Conservation (phyloP, 2,113 vertebrate genomes). For the Corythornis vintsioides region DNA sequence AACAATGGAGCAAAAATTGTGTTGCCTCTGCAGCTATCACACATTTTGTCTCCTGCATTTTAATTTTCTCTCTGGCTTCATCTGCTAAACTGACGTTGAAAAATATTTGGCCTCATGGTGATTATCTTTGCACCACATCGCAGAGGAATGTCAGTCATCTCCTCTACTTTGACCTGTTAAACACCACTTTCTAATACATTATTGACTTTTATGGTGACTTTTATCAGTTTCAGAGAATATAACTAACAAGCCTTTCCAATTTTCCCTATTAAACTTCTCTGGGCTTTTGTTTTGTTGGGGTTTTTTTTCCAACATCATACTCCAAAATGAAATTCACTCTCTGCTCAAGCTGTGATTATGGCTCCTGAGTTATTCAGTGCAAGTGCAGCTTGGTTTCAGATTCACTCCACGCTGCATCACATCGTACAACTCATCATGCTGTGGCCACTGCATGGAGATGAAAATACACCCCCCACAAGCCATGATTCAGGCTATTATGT, state of each 20-base stretch:
- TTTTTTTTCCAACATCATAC: neutral
- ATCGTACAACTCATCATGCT: neutral
- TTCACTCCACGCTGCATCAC: neutral
- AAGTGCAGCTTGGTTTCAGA: neutral
- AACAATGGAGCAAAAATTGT: constrained; percentile 30
- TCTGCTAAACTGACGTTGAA: neutral
- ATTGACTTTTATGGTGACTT: constrained; percentile 11
- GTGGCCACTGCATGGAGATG: neutral
- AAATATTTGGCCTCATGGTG: neutral
- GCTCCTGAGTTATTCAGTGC: neutral
- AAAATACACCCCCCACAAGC: neutral
- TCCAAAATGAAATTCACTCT: neutral
- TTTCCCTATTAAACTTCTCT: neutral
- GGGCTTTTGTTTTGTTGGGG: neutral
- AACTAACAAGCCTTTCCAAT: neutral
- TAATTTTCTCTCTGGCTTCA: constrained; percentile 38
- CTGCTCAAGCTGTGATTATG: neutral
- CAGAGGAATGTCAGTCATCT: neutral
- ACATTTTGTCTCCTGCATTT: neutral
- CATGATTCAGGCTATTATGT: constrained; percentile 25
- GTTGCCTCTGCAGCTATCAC: neutral
- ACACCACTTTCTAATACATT: neutral
- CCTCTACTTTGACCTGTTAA: constrained; percentile 9
- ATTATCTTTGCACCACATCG: neutral
- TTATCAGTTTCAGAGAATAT: neutral